Evolutionary conservation across 2,113 vertebrate genomes (phyloP), one percentile per base, ranked within the genome.

Genomic region (Anarhynchus alexandrinus): DNA sequence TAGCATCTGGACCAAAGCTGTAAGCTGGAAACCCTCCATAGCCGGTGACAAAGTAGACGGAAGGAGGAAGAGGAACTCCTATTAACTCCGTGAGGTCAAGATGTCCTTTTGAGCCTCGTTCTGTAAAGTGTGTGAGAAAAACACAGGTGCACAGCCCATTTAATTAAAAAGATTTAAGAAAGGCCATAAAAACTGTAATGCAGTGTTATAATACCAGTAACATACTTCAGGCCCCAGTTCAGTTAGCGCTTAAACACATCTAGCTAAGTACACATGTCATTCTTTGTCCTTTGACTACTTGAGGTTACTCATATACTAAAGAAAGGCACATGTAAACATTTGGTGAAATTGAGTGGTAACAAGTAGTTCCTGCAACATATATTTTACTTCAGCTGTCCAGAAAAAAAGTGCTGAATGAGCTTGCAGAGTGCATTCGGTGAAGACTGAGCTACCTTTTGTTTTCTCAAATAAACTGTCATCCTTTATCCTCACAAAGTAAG

Each of bases 1-100:
- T 99, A 81, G 99, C 99, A 0, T 98, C 98, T 1, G 98, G 98
- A 23, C 98, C 98, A 4, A 99, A 99, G 96, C 98, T 99, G 96
- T 99, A 99, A 12, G 99, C 99, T 1, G 99, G 99, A 94, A 99
- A 99, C 12, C 99, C 99, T 91, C 99, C 99, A 2, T 99, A 99
- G 58, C 99, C 99, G 0, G 99, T 98, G 65, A 99, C 98, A 43
- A 99, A 99, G 96, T 99, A 99, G 92, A 99, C 98, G 0, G 99
- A 98, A 3, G 99, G 98, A n/a, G 99, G 99, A 22, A 99, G 98
- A 5, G 99, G 99, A n/a, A 99, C 99, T 11, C 99, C 99, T 30
- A 99, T 99, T 69, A 99, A 87, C 96, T 99, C 99, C 0, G 99
- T 99, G 91, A 99, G 98, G 96, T 99, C 99, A 97, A 99, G 97